Evolutionary conservation across 2,113 vertebrate genomes (phyloP), one percentile per base, ranked within the genome.

Genomic region (Rhizomys pruinosus): DNA sequence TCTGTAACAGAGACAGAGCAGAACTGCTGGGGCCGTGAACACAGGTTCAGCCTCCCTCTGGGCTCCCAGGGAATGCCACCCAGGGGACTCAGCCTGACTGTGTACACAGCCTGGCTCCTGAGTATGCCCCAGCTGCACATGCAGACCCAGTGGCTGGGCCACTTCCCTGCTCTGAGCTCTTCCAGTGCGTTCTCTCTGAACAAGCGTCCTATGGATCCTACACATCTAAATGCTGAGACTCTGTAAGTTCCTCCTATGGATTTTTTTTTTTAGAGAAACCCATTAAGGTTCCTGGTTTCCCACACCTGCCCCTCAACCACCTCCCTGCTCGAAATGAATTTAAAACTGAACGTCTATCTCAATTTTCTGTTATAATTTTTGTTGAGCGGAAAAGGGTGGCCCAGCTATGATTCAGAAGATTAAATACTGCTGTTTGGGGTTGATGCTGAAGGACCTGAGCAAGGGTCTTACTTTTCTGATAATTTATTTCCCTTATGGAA

Each of bases 11-110:
- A n/a, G 3, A 32, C 11, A n/a, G 10, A 11, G 34, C 13, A 17
- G 12, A 7, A 6, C 59, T 59, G 8, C 0, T 3, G 0, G 39
- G 2, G 4, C 7, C 3, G 20, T 3, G 27, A 80, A 47, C 0
- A 0, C 16, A 47, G 29, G 44, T n/a, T 63, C 2, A 19, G 4
- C 7, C 34, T 3, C n/a, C 39, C 66, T n/a, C 23, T 7, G 22
- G 25, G 59, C 57, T 55, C 29, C 16, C 37, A 29, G 42, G 37
- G 32, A 69, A 52, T 13, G 22, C 1, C 32, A 55, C 16, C 12
- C 27, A 42, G 25, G 16, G 10, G 20, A 7, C 0, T 8, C 42
- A 69, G 11, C 23, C 27, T 32, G 42, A 17, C 17, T 47, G 15
- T 8, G 22, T 32, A 11, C 6, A 47, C 81, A 47, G 11, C 63